phyloP scores from a whole-genome alignment of 2,797 vertebrate genomes.

The Poeciliopsis gracilis region DNA sequence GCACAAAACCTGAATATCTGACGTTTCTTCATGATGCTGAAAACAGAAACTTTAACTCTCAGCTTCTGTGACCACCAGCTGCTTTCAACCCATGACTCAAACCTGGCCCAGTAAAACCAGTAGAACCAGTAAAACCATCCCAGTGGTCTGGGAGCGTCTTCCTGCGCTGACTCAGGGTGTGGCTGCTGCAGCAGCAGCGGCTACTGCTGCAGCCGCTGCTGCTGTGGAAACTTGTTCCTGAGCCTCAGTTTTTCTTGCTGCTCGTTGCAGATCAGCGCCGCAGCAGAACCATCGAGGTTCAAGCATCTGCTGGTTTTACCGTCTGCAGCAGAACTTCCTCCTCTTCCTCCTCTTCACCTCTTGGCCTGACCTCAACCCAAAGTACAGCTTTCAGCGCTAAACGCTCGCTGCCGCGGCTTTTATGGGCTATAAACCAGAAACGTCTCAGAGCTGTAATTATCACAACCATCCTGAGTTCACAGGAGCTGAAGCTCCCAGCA shows the following conservation, averaged over 20 bases:
- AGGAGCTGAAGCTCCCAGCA: conserved; percentile 27
- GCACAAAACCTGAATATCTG: too few species aligned
- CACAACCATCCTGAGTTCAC: conserved; percentile 38
- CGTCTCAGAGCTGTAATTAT: conserved; percentile 42
- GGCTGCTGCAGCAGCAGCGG: too few species aligned
- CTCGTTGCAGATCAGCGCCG: not conserved
- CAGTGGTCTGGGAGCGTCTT: too few species aligned
- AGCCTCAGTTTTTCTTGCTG: not conserved
- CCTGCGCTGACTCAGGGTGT: too few species aligned
- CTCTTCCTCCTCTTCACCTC: conserved; percentile 48
- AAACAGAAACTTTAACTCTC: too few species aligned
- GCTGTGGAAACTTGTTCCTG: conserved; percentile 64
- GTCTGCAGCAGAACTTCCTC: too few species aligned
- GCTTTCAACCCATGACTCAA: conserved; percentile 39
- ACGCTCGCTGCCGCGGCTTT: conserved; percentile 57
- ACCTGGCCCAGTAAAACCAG: conserved; percentile 57
- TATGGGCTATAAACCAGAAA: conserved; percentile 49
- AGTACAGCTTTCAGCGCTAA: conserved; percentile 59
- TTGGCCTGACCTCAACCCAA: conserved; percentile 59
- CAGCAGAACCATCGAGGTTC: too few species aligned
- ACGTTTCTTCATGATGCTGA: too few species aligned
- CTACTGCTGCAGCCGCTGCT: conserved; percentile 67
- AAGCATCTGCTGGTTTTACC: too few species aligned
- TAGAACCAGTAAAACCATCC: conserved; percentile 7
- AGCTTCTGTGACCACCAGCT: too few species aligned